Evolutionary conservation across 2,888 invertebrate genomes (phyloP).

Genomic region (Lasioglossum pauxillum): DNA sequence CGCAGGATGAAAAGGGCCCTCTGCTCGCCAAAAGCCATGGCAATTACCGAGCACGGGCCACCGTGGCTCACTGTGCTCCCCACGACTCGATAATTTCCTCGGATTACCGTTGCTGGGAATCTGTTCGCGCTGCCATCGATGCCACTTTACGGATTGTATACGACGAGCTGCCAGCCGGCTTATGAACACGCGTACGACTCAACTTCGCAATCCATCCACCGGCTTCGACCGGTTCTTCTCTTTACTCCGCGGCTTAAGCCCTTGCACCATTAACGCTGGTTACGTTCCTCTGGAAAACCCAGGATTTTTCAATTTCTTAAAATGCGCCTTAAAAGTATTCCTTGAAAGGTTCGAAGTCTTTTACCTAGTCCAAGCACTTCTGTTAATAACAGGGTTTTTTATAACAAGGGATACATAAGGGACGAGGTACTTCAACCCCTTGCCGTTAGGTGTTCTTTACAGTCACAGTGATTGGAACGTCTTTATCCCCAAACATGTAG

Average conservation of each 20-base stretch:
- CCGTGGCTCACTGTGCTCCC: slow-evolving; percentile 16
- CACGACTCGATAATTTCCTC: slow-evolving; percentile 18
- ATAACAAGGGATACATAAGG: background rate
- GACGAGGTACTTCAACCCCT: background rate
- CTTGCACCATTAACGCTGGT: background rate
- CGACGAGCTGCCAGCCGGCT: slow-evolving; percentile 21
- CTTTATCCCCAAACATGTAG: too few relatives aligned
- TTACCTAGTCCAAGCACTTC: background rate
- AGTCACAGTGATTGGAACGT: too few relatives aligned
- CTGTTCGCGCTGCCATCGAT: slow-evolving; percentile 33
- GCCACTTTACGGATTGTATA: slow-evolving; percentile 31
- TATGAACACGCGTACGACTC: slow-evolving; percentile 24
- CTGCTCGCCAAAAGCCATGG: slow-evolving; percentile 52
- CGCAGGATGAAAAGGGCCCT: slow-evolving; percentile 65
- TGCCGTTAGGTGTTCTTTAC: too few relatives aligned
- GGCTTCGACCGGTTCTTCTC: slow-evolving; percentile 8
- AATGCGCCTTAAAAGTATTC: background rate
- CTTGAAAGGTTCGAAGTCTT: background rate
- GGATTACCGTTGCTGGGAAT: slow-evolving; percentile 27
- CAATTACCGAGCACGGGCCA: slow-evolving; percentile 58
- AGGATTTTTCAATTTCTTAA: background rate
- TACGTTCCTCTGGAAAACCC: background rate
- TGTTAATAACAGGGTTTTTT: too few relatives aligned
- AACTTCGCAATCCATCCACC: background rate
- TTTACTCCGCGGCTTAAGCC: background rate